Conservation (phyloP, 2,888 invertebrate genomes). For the Nymphalis c-album region DNA sequence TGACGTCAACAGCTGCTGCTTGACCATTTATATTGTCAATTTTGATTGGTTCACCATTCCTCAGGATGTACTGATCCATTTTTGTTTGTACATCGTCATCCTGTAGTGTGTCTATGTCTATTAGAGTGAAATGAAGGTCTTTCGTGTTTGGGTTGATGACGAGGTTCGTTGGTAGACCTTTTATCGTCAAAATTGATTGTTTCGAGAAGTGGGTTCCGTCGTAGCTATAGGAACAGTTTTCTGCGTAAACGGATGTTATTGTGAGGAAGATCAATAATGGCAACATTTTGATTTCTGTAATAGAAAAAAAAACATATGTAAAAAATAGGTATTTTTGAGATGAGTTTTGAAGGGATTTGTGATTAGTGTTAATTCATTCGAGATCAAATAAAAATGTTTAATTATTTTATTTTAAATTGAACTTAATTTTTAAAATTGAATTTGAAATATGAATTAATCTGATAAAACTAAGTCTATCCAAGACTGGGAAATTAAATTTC, state of each 20-base stretch:
- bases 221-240: constrained; percentile 60
- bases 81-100: constrained; percentile 69
- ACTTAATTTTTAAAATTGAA: too few species aligned
- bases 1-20: constrained; percentile 63
- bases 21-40: constrained; percentile 68
- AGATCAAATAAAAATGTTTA: too few species aligned
- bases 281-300: constrained; percentile 50
- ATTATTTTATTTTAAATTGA: too few species aligned
- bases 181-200: constrained; percentile 61
- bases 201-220: constrained; percentile 55
- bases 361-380: too few species aligned
- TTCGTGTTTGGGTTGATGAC: constrained; percentile 58
- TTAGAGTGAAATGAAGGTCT: constrained; percentile 67
- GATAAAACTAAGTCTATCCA: too few species aligned
- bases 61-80: constrained; percentile 73
- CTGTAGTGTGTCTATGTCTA: constrained; percentile 67
- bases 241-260: constrained; percentile 51
- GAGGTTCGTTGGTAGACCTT: constrained; percentile 71
- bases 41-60: constrained; percentile 59
- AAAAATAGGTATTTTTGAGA: background rate
- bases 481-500: too few species aligned
- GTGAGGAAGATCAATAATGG: constrained; percentile 53
- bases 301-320: constrained; percentile 10
- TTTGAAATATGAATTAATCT: too few species aligned
- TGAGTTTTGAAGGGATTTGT: too few species aligned